Base-by-base conservation (phyloP, 2,113 vertebrate species). In the Chionodraco myersi region DNA sequence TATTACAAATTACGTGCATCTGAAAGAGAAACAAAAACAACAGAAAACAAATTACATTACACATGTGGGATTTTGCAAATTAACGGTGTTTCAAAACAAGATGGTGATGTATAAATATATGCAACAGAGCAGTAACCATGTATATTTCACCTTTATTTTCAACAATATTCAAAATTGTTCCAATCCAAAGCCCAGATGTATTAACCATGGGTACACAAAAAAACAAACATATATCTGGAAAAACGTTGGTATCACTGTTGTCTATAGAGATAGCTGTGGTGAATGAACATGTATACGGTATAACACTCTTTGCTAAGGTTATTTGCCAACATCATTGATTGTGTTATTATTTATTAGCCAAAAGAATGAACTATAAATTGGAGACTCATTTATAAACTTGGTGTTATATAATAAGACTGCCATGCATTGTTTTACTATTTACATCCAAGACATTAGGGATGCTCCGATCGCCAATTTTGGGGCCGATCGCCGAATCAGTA, bases 1-100 rank as follows among this genome's bases (percentile, higher is more conserved):
- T 45, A 54, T 49, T 59, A 36, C 14, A 21, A 64, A 74, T 65
- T 44, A 13, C n/a, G 21, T 72, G 75, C 54, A n/a, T 67, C 69
- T 62, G 23, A 72, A n/a, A 48, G 7, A 67, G 41, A 54, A 34
- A 1, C 8, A 56, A 34, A 47, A 84, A 48, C 30, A 75, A 71
- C 47, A 3, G 13, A 73, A 64, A 70, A 73, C 21, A 86, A 72
- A 52, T 82, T 71, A 48, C n/a, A 9, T 76, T 75, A 41, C 49
- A 47, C n/a, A 59, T 80, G 69, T 80, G 26, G 64, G 63, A 67
- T 82, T 80, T 84, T 78, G 77, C 36, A 76, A 75, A 61, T 14
- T 36, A 79, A 60, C 45, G 5, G 0, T 23, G 34, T 76, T 82
- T 77, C 14, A 52, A 30, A 53, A 8, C 18, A 47, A 62, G 16